phyloP scores from a whole-genome alignment of 2,113 vertebrate genomes.

The Melanostigma gelatinosum region DNA sequence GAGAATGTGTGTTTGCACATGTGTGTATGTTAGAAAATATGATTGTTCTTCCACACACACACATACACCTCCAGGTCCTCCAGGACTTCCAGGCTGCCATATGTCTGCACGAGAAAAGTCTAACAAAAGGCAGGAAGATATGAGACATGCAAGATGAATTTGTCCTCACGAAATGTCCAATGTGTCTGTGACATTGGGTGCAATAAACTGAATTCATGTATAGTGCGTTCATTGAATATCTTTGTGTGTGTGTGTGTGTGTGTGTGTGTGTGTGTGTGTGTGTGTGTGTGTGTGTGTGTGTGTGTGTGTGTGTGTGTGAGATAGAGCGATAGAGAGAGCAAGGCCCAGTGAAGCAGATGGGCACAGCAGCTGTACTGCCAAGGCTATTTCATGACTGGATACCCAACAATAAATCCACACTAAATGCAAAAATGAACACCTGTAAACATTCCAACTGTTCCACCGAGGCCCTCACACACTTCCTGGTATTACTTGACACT shows the following conservation, averaged over 20 bases:
- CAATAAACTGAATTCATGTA: slow-evolving; percentile 3
- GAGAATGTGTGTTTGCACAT: not conserved
- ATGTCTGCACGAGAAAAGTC: not conserved
- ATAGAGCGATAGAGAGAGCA: not conserved
- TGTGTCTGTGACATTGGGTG: slow-evolving; percentile 21
- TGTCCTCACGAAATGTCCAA: slow-evolving; percentile 18
- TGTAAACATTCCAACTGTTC: slow-evolving; percentile 44
- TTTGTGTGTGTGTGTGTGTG: not conserved
- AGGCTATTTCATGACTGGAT: slow-evolving; percentile 71
- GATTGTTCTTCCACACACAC: not conserved
- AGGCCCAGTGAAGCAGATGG: slow-evolving; percentile 61
- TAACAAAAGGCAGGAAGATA: not conserved
- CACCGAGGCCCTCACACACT: slow-evolving; percentile 27
- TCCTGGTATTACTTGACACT: slow-evolving; percentile 28
- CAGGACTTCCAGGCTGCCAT: not conserved
- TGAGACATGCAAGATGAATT: slow-evolving; percentile 19
- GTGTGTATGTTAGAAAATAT: not conserved
- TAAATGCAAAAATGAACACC: slow-evolving; percentile 60
- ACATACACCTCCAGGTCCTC: not conserved
- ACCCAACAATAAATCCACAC: slow-evolving; percentile 64
- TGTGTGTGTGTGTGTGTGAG: not conserved
- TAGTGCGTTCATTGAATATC: slow-evolving; percentile 31
- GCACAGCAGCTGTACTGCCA: slow-evolving; percentile 62
- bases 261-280: not conserved
- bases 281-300: not conserved